Evolutionary conservation across 2,797 vertebrate species (phyloP).

Genomic region (Adrianichthys oophorus): DNA sequence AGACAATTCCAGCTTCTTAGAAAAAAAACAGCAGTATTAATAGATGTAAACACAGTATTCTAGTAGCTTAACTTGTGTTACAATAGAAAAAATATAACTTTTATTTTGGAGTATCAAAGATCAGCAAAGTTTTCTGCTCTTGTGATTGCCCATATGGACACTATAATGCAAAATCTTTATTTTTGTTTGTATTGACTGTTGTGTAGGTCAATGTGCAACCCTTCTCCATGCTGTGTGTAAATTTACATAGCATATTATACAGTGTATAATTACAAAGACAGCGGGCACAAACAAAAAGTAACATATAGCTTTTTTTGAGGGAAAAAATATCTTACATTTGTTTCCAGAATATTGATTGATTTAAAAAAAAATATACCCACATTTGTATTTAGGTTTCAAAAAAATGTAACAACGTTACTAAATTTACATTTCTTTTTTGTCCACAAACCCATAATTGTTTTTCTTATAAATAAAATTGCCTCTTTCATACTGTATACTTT

Average conservation of each 20-base stretch:
- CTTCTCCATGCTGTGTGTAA: conserved; percentile 11
- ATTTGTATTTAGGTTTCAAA: too few species aligned
- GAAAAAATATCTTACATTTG: too few species aligned
- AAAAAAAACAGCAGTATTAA: conserved; percentile 61
- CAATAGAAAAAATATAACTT: conserved; percentile 20
- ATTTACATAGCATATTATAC: conserved; percentile 2
- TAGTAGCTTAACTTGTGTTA: conserved; percentile 42
- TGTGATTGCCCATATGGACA: conserved; percentile 39
- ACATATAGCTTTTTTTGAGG: too few species aligned
- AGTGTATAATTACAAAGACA: too few species aligned
- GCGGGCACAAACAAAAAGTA: too few species aligned
- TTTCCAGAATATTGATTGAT: too few species aligned
- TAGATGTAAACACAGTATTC: conserved; percentile 32
- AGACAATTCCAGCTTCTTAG: conserved; percentile 64
- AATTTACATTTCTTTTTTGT: too few species aligned
- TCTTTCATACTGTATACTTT: too few species aligned
- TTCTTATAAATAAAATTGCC: too few species aligned
- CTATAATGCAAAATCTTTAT: conserved; percentile 15
- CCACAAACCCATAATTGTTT: too few species aligned
- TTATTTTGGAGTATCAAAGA: not conserved
- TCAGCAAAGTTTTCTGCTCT: conserved; percentile 21
- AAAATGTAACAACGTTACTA: too few species aligned
- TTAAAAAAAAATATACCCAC: too few species aligned
- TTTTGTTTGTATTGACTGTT: conserved; percentile 29
- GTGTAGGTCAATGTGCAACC: conserved; percentile 15